A percentile compares a stretch with the other conserved stretches of the same genome.
Conservation (phyloP, 2,888 invertebrate genomes). For the Eupithecia abbreviata region DNA sequence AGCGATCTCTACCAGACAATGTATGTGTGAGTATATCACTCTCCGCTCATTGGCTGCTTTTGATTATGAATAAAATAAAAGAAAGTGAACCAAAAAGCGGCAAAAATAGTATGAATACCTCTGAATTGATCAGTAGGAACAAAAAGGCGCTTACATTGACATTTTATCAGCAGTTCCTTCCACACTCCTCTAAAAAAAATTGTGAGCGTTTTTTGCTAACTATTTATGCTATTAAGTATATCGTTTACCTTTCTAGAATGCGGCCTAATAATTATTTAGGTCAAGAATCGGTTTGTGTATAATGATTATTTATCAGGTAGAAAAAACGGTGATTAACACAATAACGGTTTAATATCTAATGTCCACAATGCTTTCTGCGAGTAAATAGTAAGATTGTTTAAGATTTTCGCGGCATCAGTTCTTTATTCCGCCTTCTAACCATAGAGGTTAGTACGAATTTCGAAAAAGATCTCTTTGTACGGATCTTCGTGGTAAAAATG, state of each 20-base stretch:
- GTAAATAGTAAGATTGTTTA: no score
- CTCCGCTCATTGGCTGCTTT: background rate
- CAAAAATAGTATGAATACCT: background rate
- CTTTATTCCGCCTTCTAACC: no score
- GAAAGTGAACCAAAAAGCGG: background rate
- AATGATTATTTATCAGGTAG: background rate
- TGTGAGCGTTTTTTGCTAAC: background rate
- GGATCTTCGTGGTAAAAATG: no score
- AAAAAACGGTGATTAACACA: background rate
- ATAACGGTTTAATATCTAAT: no score
- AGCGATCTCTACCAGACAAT: no score
- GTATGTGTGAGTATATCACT: background rate
- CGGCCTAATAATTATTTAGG: background rate
- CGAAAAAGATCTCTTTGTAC: no score
- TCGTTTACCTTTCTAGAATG: background rate
- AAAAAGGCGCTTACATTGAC: background rate
- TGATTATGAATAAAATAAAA: background rate
- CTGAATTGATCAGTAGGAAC: background rate
- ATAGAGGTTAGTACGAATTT: no score
- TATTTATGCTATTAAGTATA: background rate
- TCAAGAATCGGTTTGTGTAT: background rate
- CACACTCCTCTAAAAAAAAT: background rate
- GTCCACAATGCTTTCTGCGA: no score
- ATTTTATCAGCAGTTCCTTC: background rate
- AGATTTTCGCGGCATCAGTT: no score